Base-by-base conservation (phyloP, 35 echinoderm and acorn worm species). In the Lytechinus variegatus region DNA sequence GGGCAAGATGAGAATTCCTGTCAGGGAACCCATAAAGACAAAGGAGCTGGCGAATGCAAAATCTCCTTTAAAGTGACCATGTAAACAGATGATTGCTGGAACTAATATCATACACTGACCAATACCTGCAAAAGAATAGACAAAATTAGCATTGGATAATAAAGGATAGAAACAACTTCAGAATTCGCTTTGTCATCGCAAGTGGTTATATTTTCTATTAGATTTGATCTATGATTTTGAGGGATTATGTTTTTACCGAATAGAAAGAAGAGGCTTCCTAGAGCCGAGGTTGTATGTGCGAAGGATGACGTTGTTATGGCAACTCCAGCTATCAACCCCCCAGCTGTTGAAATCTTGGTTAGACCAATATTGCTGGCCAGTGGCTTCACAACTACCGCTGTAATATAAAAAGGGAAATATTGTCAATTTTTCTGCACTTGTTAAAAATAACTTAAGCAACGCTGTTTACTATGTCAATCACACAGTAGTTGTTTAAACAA, bases 41-140 rank as follows among this genome's bases (percentile, higher is more conserved):
- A 93, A 33, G 52, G 92, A 93, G 92, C 92, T 24, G 52, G 92
- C 92, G 53, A 93, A 93, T 57, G 92, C 29, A 7, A 55, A 93
- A 9, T 55, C 10, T 27, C n/a, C 53, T 27, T 28, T 57, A 54
- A 57, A 93, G 54, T 93, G 92, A 27, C 54, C 14, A 24, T 93
- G 92, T 27, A 93, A 54, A 57, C 52, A 93, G 92, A 55, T 54
- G 27, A 55, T 33, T 0, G 92, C 52, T 6, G 54, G 52, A 55
- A 93, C 55, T 27, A 54, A 12, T 4, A 93, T 16, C 92, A 93
- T 93, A 24, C 92, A 27, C 28, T 93, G 10, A 6, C 92, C 92
- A 13, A 93, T 57, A 55, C 92, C 92, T 93, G 12, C 1, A 57
- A 11, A 93, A 57, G 21, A 27, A 24, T 16, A 54, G 21, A n/a